Evolutionary conservation across 2,113 vertebrate species (phyloP).

Genomic region (Campylomormyrus numenius): DNA sequence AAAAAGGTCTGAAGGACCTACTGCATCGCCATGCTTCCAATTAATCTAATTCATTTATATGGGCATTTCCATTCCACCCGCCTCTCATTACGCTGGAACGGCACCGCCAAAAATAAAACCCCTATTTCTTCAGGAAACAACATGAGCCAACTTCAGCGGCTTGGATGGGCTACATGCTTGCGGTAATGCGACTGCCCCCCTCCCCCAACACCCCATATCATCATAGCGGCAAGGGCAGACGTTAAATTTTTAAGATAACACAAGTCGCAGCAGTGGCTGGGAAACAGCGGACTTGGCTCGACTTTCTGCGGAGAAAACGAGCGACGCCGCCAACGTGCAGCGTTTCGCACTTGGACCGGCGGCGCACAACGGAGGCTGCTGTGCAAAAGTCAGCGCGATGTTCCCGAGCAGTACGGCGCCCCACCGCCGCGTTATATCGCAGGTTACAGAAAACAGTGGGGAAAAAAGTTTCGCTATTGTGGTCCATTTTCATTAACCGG

Average conservation of each 20-base stretch:
- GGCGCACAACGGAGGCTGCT: too few relatives aligned
- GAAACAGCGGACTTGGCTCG: not conserved
- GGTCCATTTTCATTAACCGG: not conserved
- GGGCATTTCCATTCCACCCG: not conserved
- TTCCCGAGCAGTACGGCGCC: not conserved
- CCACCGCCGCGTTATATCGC: not conserved
- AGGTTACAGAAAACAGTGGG: not conserved
- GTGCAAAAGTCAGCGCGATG: not conserved
- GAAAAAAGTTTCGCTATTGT: not conserved
- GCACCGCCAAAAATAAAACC: not conserved
- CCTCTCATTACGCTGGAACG: not conserved
- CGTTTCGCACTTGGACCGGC: too few relatives aligned
- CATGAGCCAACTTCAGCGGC: not conserved
- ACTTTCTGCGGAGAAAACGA: not conserved
- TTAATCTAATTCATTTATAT: constrained; percentile 16
- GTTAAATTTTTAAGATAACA: not conserved
- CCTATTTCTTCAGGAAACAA: not conserved
- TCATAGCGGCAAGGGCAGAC: not conserved
- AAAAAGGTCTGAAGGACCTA: not conserved
- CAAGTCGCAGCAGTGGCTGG: not conserved
- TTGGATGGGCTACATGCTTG: not conserved
- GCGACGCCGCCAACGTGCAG: not conserved
- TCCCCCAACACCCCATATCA: not conserved
- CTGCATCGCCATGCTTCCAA: not conserved
- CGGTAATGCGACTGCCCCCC: not conserved